Conservation (phyloP, 1,140 invertebrate species). For the Atta texana region DNA sequence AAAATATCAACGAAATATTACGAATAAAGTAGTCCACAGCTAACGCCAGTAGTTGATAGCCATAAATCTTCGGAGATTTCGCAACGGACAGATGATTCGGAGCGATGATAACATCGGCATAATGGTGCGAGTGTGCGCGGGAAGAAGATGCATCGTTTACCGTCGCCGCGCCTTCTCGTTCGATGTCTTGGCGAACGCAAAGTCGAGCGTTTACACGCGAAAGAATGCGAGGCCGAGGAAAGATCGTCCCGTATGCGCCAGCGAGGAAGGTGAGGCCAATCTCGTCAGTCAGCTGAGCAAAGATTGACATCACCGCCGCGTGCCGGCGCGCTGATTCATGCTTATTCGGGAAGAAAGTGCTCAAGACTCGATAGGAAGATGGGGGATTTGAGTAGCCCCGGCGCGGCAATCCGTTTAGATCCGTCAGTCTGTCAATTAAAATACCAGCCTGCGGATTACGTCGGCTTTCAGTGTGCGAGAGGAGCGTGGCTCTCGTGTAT, state of each 20-base stretch:
- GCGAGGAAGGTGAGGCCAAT: constrained; percentile 65
- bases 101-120: constrained; percentile 43
- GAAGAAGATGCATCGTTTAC: constrained; percentile 32
- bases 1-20: constrained; percentile 13
- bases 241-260: constrained; percentile 36
- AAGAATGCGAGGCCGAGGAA: constrained; percentile 65
- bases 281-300: constrained; percentile 68
- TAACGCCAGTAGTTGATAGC: constrained; percentile 7
- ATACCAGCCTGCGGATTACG: constrained; percentile 54
- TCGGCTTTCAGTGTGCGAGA: constrained; percentile 1
- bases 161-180: constrained; percentile 20
- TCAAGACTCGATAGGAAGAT: constrained; percentile 63
- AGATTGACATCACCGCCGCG: constrained; percentile 76
- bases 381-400: constrained; percentile 51
- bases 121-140: not conserved
- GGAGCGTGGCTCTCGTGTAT: constrained; percentile 30
- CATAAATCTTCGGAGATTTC: constrained; percentile 49
- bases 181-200: not conserved
- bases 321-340: constrained; percentile 71
- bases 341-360: constrained; percentile 68
- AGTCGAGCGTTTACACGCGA: constrained; percentile 55
- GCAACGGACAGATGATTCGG: constrained; percentile 43
- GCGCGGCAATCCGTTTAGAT: not conserved
- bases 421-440: constrained; percentile 57
- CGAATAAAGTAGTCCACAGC: not conserved